These are phyloP conservation scores for Anniella stebbinsi DNA, from an alignment of 2,797 vertebrate genomes.

Conservation along the genomic window DNA sequence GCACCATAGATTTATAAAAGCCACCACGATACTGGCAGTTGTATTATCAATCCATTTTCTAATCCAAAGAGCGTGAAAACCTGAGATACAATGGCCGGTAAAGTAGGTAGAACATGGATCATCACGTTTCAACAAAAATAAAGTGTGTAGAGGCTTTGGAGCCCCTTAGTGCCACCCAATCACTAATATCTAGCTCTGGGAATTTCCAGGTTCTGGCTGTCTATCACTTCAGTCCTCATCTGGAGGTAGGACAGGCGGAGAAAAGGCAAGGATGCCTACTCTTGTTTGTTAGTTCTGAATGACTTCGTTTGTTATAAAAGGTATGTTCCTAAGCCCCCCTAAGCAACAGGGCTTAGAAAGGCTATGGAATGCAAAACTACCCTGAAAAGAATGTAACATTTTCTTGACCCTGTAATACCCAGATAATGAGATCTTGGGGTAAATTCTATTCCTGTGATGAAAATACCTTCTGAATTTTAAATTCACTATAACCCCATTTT, in stretches of 20 bases:
- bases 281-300: conserved; percentile 54
- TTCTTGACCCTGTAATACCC: conserved; percentile 55
- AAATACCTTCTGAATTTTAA: conserved; percentile 40
- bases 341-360: conserved; percentile 68
- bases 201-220: not conserved
- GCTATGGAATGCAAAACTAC: conserved; percentile 66
- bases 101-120: not conserved
- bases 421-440: conserved; percentile 53
- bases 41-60: not conserved
- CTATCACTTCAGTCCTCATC: not conserved
- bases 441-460: conserved; percentile 10
- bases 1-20: not conserved
- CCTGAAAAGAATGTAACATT: conserved; percentile 73
- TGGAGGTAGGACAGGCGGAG: conserved; percentile 16
- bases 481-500: conserved; percentile 5
- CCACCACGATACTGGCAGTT: not conserved
- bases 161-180: not conserved
- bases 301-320: conserved; percentile 61
- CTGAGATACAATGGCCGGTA: not conserved
- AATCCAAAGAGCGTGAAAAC: too few relatives aligned
- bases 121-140: not conserved
- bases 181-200: not conserved
- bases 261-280: conserved; percentile 45
- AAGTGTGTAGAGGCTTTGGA: not conserved
- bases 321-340: conserved; percentile 68